These are phyloP conservation scores for Cyprinella venusta DNA, from an alignment of 2,797 vertebrate species.

Conservation along the genomic window DNA sequence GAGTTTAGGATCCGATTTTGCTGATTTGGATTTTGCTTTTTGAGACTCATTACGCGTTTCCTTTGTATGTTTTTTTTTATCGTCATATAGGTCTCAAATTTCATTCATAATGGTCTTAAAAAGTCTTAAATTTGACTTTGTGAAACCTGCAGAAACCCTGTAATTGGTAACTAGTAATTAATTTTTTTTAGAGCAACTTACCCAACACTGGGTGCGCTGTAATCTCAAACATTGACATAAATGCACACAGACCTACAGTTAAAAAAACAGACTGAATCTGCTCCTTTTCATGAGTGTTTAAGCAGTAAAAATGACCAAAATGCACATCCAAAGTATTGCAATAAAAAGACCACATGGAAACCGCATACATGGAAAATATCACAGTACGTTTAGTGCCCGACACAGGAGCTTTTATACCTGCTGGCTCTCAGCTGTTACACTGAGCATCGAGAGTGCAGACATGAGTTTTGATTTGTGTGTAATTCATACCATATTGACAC, in stretches of 20 bases:
- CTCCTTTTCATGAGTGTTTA: background rate
- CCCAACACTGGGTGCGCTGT: too few relatives aligned
- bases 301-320: background rate
- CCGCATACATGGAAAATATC: conserved; percentile 7
- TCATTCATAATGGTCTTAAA: too few relatives aligned
- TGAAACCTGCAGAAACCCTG: too few relatives aligned
- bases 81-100: too few relatives aligned
- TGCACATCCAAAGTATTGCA: background rate
- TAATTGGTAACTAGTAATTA: too few relatives aligned
- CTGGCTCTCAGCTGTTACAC: background rate
- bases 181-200: too few relatives aligned
- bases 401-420: background rate
- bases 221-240: background rate
- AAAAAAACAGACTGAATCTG: background rate
- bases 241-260: background rate
- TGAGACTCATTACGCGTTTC: too few relatives aligned
- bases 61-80: too few relatives aligned
- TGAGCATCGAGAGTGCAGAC: background rate
- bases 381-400: background rate
- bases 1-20: too few relatives aligned
- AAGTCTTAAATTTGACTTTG: too few relatives aligned
- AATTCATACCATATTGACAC: conserved; percentile 28
- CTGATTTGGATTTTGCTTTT: too few relatives aligned
- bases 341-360: conserved; percentile 1
- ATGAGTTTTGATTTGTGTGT: background rate